Evolutionary conservation across 2,113 vertebrate species (phyloP), one percentile per base, ranked within the genome.

Genomic region (Gallinago paraguaiae): DNA sequence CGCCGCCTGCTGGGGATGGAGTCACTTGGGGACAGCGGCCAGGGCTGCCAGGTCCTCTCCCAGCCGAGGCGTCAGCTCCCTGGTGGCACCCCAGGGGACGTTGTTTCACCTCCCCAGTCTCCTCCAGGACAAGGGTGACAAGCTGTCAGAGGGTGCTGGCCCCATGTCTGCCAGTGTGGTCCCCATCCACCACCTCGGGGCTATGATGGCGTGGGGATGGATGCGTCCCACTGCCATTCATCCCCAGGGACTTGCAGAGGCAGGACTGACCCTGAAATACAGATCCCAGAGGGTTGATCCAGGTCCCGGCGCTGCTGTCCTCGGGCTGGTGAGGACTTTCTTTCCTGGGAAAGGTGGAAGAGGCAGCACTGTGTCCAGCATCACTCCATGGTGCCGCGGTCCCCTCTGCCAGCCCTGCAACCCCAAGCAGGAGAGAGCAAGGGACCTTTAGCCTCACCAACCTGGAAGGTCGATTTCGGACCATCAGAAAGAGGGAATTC

Each of bases 371-470:
- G 6, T 39, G 64, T 18, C 1, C 17, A 51, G 80, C 90, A 14
- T 76, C 3, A 0, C 46, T 67, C 70, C 12, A 1, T 4, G 16
- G 67, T 63, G 53, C 51, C 0, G 0, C 1, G 2, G 16, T 75
- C 20, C 68, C 22, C 35, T 43, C 7, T 41, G 33, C 43, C 0
- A 0, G 28, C 28, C 53, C 31, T 1, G 0, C 56, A 13, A 43
- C 20, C 46, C 56, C 6, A 1, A 22, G 33, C 2, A 4, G 43
- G 48, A 51, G 12, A 51, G 6, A 46, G 19, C 1, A 5, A 60
- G 51, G 39, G 57, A 19, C 60, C 64, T 94, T 80, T 46, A 90
- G 51, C 64, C 79, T 88, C n/a, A 3, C 76, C 63, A 41, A 81
- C 82, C 43, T 39, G 41, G 76, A n/a, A 90, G 81, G 77, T 69